Percentiles rank a stretch among this genome's conserved stretches.
These are phyloP conservation scores for Malacosoma neustria DNA, from an alignment of 2,888 invertebrate species.

Conservation along the genomic window DNA sequence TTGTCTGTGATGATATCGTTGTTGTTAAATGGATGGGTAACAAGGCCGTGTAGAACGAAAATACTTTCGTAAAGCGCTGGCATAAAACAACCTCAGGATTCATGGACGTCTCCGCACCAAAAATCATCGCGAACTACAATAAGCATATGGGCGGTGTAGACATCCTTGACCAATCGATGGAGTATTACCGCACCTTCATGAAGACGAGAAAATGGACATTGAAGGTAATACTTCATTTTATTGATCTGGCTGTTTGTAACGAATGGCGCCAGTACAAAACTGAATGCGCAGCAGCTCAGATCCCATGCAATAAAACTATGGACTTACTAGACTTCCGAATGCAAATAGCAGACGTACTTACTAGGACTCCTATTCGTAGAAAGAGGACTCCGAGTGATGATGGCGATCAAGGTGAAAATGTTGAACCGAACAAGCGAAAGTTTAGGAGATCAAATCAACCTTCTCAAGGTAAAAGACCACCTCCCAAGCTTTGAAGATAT, in stretches of 20 bases:
- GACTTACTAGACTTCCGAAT: too few relatives aligned
- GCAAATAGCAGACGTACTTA: too few relatives aligned
- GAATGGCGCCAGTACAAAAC: slow-evolving; percentile 19
- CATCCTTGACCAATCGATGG: slow-evolving; percentile 17
- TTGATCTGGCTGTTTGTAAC: slow-evolving; percentile 20
- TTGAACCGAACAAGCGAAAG: too few relatives aligned
- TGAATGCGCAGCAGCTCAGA: too few relatives aligned
- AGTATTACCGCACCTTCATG: slow-evolving; percentile 20
- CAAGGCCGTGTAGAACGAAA: slow-evolving; percentile 11
- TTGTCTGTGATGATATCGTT: slow-evolving; percentile 3
- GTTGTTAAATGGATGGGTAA: slow-evolving; percentile 17
- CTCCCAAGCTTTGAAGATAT: too few relatives aligned
- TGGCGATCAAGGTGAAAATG: too few relatives aligned
- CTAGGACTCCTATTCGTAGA: too few relatives aligned
- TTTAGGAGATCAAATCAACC: too few relatives aligned
- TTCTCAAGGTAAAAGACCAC: too few relatives aligned
- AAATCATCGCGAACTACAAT: slow-evolving; percentile 15
- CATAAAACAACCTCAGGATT: slow-evolving; percentile 11
- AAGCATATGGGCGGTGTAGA: slow-evolving; percentile 13
- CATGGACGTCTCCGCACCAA: slow-evolving; percentile 13
- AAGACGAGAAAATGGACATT: slow-evolving; percentile 27
- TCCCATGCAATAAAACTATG: too few relatives aligned
- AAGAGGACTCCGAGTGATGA: too few relatives aligned
- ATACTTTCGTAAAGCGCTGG: slow-evolving; percentile 13
- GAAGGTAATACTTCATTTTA: slow-evolving; percentile 20